phyloP scores from a whole-genome alignment of 2,888 invertebrate species.

The Erebia aethiops region DNA sequence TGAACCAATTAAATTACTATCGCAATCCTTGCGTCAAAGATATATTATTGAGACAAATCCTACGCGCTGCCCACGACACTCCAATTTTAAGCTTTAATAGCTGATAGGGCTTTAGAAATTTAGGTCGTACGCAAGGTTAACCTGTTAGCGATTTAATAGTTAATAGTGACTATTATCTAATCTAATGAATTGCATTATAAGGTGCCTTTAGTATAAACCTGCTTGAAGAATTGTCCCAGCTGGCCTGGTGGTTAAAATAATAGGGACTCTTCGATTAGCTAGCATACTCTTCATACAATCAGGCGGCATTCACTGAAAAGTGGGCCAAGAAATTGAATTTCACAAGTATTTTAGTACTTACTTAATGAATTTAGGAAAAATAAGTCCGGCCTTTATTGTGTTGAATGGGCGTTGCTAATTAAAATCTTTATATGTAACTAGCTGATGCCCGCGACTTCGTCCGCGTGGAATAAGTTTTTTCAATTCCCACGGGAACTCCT shows the following conservation, averaged over 20 bases:
- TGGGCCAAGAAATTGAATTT: not conserved
- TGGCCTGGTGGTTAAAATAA: not conserved
- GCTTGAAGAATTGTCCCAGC: not conserved
- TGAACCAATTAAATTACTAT: conserved; percentile 26
- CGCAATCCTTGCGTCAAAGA: conserved; percentile 19
- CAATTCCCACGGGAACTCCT: too few species aligned
- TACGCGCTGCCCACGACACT: conserved; percentile 27
- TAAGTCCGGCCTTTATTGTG: too few species aligned
- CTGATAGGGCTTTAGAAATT: conserved; percentile 28
- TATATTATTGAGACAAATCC: conserved; percentile 24
- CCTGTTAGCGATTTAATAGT: conserved; percentile 18
- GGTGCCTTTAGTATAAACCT: conserved; percentile 12
- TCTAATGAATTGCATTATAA: conserved; percentile 33
- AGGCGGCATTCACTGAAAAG: not conserved
- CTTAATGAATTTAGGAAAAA: too few species aligned
- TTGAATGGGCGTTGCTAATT: too few species aligned
- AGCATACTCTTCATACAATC: not conserved
- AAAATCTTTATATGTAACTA: too few species aligned
- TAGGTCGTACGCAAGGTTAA: conserved; percentile 33
- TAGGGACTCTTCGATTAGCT: not conserved
- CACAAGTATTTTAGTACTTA: too few species aligned
- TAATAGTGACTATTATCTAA: conserved; percentile 23
- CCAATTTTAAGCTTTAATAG: conserved; percentile 28
- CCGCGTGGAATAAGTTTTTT: too few species aligned
- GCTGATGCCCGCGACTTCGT: too few species aligned